Base-by-base conservation (phyloP, 2,888 invertebrate genomes). In the Ryuthela nishihirai region DNA sequence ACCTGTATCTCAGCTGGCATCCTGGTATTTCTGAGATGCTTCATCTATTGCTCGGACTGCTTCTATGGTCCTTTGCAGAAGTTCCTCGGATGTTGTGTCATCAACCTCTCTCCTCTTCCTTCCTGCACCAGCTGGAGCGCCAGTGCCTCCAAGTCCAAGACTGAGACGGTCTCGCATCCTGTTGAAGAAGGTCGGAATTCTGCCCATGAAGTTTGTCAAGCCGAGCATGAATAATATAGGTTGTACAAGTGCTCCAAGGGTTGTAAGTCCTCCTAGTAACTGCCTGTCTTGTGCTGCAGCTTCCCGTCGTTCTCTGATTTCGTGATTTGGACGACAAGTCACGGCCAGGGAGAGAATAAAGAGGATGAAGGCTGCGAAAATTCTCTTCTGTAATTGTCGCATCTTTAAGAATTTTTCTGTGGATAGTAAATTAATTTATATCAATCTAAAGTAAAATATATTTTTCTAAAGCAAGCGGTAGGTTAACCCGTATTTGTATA, bases 181-280 rank as follows among this genome's bases (percentile, higher is more conserved):
- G 40, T 43, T 53, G 44, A 59, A 59, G 18, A 53, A 59, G 18
- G 42, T 53, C 7, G 59, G 59, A 1, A 59, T 52, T 2, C 59
- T 29, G 6, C 59, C 59, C 59, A 59, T 59, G 43, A 59, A 53
- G 43, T 59, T 59, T 17, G 59, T 53, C 35, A 59, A 40, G 1
- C 59, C 59, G 18, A 59, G 47, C 59, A 59, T 59, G 35, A 59
- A 59, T 4, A 59, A 41, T 3, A 59, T 43, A n/a, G 59, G 59
- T 17, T 59, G 59, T n/a, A 59, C 36, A n/a, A 59, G 43, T 0
- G 59, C 59, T 0, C 59, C 59, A 6, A 59, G 18, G 0, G 59
- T 59, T 1, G 53, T 50, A 17, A 59, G 26, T 0, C 59, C 59
- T 2, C 59, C 59, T 3, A 59, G 48, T 25, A 59, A 47, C 36